phyloP scores from a whole-genome alignment of 2,888 invertebrate genomes.

The Hoplodrina ambigua region DNA sequence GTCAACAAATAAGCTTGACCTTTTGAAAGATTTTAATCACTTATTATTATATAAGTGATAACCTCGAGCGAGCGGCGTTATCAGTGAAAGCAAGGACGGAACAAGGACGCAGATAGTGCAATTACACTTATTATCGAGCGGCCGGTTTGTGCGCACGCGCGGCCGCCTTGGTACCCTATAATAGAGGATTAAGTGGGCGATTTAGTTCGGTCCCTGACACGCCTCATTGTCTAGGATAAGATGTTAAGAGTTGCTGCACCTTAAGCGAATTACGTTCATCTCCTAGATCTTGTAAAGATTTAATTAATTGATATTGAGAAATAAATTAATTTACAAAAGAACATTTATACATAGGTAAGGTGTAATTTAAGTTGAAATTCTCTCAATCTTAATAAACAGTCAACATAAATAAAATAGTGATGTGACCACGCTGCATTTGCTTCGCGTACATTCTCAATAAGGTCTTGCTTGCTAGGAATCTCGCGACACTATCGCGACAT shows the following conservation, averaged over 20 bases:
- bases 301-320: conserved; percentile 47
- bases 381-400: conserved; percentile 47
- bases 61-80: conserved; percentile 76
- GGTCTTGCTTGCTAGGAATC: conserved; percentile 74
- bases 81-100: conserved; percentile 89
- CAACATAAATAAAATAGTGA: conserved; percentile 55
- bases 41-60: conserved; percentile 78
- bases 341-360: neutral
- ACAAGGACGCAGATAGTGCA: conserved; percentile 85
- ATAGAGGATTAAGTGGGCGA: conserved; percentile 76
- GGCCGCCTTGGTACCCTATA: conserved; percentile 67
- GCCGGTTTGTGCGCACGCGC: conserved; percentile 69
- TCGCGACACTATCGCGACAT: conserved; percentile 80
- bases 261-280: conserved; percentile 58
- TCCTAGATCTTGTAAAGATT: conserved; percentile 36
- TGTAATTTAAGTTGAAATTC: conserved; percentile 20
- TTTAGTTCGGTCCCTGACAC: conserved; percentile 76
- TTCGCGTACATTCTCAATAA: conserved; percentile 76
- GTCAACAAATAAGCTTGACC: conserved; percentile 71
- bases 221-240: conserved; percentile 78
- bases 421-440: conserved; percentile 66
- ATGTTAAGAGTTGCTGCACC: conserved; percentile 67
- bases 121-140: conserved; percentile 83
- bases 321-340: conserved; percentile 10
- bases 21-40: conserved; percentile 68